Evolutionary conservation across 2,888 invertebrate genomes (phyloP).

Genomic region (Linnaemya tessellans): DNA sequence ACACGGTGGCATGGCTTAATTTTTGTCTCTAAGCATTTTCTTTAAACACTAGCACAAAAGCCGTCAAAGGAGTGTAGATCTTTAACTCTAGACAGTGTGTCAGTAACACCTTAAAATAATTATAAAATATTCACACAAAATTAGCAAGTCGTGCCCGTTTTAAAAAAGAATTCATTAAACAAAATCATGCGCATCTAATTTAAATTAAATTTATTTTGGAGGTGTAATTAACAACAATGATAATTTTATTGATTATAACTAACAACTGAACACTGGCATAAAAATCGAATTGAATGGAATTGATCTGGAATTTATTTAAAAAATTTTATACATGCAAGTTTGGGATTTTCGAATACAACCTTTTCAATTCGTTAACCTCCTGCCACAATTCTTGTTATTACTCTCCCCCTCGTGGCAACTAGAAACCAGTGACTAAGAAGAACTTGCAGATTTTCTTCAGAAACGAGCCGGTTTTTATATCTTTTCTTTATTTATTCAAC

Average conservation of each 20-base stretch:
- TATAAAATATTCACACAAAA: not conserved
- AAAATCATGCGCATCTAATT: slow-evolving; percentile 8
- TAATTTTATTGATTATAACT: too few relatives aligned
- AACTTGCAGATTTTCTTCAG: slow-evolving; percentile 6
- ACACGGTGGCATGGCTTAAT: slow-evolving; percentile 40
- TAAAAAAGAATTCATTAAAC: not conserved
- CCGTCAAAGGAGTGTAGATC: slow-evolving; percentile 13
- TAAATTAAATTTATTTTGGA: not conserved
- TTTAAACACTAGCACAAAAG: not conserved
- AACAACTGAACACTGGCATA: not conserved
- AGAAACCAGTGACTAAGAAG: not conserved
- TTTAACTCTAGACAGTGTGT: not conserved
- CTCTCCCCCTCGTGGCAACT: not conserved
- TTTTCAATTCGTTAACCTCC: not conserved
- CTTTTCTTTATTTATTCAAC: not conserved
- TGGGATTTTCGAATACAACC: too few relatives aligned
- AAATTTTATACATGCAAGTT: not conserved
- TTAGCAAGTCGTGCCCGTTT: not conserved
- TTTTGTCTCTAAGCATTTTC: not conserved
- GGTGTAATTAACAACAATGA: not conserved
- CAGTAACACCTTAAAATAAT: slow-evolving; percentile 32
- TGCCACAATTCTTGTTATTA: not conserved
- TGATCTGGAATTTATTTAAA: too few relatives aligned
- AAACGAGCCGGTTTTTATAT: not conserved
- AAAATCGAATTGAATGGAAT: too few relatives aligned